These are phyloP conservation scores for Takifugu bimaculatus DNA, from an alignment of 2,113 vertebrate species.

Conservation along the genomic window DNA sequence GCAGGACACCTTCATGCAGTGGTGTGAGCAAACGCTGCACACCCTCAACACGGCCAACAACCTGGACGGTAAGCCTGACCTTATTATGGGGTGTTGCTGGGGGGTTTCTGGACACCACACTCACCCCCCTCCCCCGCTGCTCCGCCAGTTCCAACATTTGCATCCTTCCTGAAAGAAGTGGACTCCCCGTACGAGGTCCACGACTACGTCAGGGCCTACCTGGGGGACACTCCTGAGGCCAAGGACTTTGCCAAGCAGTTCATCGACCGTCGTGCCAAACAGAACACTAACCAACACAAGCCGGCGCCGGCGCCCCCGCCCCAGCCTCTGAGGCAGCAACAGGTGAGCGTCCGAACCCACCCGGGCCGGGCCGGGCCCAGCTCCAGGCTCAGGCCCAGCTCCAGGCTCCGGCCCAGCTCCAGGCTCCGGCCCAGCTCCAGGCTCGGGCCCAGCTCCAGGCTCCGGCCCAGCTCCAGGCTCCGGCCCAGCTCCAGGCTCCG, in stretches of 20 bases:
- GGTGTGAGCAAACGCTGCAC: constrained; percentile 98
- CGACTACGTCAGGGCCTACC: constrained; percentile 94
- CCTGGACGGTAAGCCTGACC: constrained; percentile 87
- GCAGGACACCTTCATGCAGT: constrained; percentile 96
- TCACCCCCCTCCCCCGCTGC: constrained; percentile 6
- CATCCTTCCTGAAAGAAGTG: constrained; percentile 98
- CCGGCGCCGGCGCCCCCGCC: constrained; percentile 77
- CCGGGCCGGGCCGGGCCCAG: no score
- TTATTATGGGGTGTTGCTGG: not conserved
- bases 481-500: no score
- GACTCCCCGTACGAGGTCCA: constrained; percentile 98
- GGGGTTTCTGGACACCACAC: constrained; percentile 7
- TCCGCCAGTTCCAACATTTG: constrained; percentile 91
- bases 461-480: no score
- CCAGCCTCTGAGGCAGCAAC: constrained; percentile 60
- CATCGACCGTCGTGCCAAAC: constrained; percentile 98
- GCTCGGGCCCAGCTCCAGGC: no score
- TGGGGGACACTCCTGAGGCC: constrained; percentile 95
- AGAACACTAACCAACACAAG: constrained; percentile 89
- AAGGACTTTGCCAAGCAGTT: constrained; percentile 99
- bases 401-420: no score
- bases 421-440: no score
- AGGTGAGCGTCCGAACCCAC: constrained; percentile 21
- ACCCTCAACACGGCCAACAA: constrained; percentile 98
- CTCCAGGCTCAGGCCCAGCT: no score